phyloP scores from a whole-genome alignment of 2,888 invertebrate species.

The Dryocosmus kuriphilus region DNA sequence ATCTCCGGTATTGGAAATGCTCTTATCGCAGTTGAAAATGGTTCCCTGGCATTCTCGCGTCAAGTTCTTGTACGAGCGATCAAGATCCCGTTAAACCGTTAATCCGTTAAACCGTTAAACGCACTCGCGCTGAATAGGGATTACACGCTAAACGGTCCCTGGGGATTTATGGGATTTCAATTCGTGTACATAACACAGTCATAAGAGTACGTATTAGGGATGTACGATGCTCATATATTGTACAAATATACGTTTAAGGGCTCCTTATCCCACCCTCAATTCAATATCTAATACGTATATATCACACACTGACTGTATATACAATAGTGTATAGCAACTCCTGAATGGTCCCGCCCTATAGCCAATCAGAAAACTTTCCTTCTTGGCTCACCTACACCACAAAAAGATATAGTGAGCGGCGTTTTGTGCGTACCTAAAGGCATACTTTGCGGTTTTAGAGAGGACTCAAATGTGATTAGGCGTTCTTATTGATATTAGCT shows the following conservation, averaged over 20 bases:
- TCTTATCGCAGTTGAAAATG: conserved; percentile 54
- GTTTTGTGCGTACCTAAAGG: neutral
- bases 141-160: conserved; percentile 50
- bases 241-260: conserved; percentile 46
- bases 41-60: conserved; percentile 44
- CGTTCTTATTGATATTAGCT: no score
- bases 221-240: neutral
- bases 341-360: conserved; percentile 61
- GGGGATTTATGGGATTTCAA: conserved; percentile 49
- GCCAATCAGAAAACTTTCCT: conserved; percentile 53
- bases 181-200: conserved; percentile 46
- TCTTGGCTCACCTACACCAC: neutral
- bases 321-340: conserved; percentile 53
- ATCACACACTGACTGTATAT: neutral
- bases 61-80: conserved; percentile 56
- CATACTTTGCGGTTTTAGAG: no score
- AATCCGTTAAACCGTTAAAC: conserved; percentile 50
- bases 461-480: no score
- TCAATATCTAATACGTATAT: conserved; percentile 46
- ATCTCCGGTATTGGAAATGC: conserved; percentile 28
- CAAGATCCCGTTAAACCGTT: conserved; percentile 48
- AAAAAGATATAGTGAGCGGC: neutral
- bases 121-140: conserved; percentile 49
- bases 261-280: conserved; percentile 60
- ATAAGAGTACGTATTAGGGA: conserved; percentile 35